Conservation (phyloP, 2,797 vertebrate species). For the Anomalospiza imberbis region DNA sequence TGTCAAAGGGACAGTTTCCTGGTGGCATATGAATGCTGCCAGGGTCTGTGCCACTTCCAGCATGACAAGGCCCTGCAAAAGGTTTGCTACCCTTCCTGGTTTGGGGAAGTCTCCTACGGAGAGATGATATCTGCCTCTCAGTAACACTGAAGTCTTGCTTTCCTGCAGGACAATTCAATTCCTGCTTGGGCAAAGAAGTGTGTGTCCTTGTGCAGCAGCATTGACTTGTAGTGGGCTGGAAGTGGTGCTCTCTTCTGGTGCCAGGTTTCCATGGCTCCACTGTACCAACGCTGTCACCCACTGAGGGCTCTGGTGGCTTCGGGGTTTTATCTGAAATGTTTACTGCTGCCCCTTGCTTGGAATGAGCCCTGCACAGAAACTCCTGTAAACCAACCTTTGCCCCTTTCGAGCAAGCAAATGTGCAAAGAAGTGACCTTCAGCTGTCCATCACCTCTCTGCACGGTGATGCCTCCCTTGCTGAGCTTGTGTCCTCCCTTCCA, state of each 20-base stretch:
- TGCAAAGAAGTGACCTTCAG: not conserved
- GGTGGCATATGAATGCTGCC: not conserved
- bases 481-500: slow-evolving; percentile 41
- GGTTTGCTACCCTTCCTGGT: not conserved
- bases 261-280: not conserved
- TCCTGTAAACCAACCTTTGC: not conserved
- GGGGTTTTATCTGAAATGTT: not conserved
- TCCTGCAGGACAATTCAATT: not conserved
- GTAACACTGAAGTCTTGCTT: not conserved
- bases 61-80: not conserved
- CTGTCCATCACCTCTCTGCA: not conserved
- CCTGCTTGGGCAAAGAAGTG: not conserved
- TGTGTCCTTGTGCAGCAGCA: not conserved
- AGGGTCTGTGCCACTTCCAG: not conserved
- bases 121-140: not conserved
- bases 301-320: not conserved
- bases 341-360: not conserved
- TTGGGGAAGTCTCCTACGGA: not conserved
- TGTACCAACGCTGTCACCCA: rapidly evolving
- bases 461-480: rapidly evolving
- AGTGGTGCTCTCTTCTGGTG: not conserved
- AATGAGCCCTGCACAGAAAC: not conserved
- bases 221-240: not conserved
- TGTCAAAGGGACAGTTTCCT: not conserved
- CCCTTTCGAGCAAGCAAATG: not conserved